Conservation (phyloP, 2,113 vertebrate species). For the Rhabdomys dilectus region DNA sequence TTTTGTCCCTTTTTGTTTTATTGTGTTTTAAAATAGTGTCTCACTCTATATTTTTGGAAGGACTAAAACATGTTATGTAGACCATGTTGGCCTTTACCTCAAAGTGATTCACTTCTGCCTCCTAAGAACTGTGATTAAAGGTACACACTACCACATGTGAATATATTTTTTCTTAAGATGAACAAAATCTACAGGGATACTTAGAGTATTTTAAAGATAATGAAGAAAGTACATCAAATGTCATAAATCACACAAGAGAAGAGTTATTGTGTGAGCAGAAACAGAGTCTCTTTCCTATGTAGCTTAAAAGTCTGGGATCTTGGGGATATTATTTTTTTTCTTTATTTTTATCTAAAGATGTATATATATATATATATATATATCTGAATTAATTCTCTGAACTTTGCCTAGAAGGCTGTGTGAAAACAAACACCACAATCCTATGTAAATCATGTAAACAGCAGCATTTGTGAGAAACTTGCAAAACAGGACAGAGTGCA, state of each 20-base stretch:
- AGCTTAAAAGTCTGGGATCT: background rate
- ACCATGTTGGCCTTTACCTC: background rate
- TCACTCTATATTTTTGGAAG: too few relatives aligned
- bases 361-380: too few relatives aligned
- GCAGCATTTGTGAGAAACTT: background rate
- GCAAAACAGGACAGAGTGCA: background rate
- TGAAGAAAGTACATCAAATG: background rate
- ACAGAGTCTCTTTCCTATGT: background rate
- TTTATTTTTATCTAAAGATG: background rate
- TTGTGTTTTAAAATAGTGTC: background rate
- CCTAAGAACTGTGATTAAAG: background rate
- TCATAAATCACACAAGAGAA: background rate
- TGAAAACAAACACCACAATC: background rate
- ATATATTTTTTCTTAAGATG: background rate
- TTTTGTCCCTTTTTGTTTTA: background rate
- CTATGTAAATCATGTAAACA: background rate
- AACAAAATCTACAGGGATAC: background rate
- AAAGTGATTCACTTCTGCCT: background rate
- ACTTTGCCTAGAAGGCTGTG: background rate
- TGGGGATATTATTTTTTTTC: background rate
- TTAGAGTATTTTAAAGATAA: background rate
- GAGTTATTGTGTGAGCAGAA: background rate
- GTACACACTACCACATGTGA: accelerated
- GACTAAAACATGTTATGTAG: background rate
- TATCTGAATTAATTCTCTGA: background rate